Percentiles rank a stretch among this genome's conserved stretches.
phyloP scores from a whole-genome alignment of 53 echinoderm and acorn worm genomes.

The Holothuria leucospilota region DNA sequence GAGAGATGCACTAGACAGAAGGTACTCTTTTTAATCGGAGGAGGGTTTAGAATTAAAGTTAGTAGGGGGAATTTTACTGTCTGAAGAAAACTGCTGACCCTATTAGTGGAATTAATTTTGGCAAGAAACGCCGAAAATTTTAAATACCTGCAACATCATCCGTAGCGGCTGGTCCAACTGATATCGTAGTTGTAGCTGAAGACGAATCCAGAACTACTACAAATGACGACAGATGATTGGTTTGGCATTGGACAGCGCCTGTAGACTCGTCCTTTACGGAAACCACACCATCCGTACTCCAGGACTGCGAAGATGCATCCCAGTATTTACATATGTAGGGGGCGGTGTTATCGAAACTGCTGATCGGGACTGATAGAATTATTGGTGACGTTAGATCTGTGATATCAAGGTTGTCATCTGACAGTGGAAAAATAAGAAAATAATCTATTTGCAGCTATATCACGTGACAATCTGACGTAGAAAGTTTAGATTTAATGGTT shows the following conservation, averaged over 20 bases:
- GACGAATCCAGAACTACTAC: not conserved
- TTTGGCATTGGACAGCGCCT: not conserved
- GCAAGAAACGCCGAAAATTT: no score
- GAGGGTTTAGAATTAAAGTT: no score
- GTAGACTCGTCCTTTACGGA: not conserved
- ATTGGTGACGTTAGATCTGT: not conserved
- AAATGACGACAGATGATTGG: not conserved
- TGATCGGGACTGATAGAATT: not conserved
- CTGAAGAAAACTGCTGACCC: no score
- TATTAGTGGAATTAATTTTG: no score
- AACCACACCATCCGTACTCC: constrained; percentile 6
- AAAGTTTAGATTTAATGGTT: no score
- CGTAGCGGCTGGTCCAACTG: not conserved
- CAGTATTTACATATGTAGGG: not conserved
- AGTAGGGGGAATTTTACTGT: no score
- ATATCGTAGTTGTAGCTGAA: not conserved
- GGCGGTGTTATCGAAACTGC: not conserved
- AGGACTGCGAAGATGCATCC: not conserved
- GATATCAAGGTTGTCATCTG: not conserved
- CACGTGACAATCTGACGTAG: no score
- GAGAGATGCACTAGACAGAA: no score
- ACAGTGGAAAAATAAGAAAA: no score
- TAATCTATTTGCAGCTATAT: no score
- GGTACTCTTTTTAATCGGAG: no score
- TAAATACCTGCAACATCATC: no score